Conservation (phyloP, 1,140 invertebrate genomes). For the Listronotus oregonensis region DNA sequence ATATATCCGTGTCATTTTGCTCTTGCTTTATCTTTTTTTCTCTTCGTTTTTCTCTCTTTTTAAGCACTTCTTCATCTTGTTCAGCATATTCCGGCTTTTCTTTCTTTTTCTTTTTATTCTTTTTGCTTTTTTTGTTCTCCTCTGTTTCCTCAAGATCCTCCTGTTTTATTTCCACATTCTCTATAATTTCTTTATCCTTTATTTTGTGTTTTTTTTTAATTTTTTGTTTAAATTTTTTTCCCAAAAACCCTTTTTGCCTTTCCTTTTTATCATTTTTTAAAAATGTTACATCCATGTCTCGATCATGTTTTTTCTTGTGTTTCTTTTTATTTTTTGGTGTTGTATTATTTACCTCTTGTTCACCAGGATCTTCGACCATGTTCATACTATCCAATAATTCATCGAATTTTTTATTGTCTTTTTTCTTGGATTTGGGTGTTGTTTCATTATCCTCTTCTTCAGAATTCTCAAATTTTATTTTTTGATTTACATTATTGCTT, state of each 20-base stretch:
- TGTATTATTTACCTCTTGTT: not conserved
- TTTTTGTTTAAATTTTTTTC: too few relatives aligned
- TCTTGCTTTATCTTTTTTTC: slow-evolving; percentile 5
- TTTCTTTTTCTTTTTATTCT: slow-evolving; percentile 7
- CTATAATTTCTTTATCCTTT: too few relatives aligned
- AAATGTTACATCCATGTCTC: not conserved
- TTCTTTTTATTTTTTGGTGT: not conserved
- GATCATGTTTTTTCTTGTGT: not conserved
- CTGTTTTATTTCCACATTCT: not conserved
- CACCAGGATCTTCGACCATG: not conserved
- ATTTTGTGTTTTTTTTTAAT: too few relatives aligned
- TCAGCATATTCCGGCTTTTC: not conserved
- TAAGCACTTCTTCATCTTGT: not conserved
- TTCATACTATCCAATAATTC: not conserved
- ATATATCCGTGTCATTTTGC: not conserved
- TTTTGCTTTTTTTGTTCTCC: slow-evolving; percentile 1
- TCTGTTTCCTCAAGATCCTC: not conserved
- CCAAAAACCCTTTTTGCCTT: too few relatives aligned
- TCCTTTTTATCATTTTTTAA: not conserved
- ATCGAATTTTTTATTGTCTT: not conserved
- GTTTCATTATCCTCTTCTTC: not conserved
- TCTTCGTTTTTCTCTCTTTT: slow-evolving; percentile 2
- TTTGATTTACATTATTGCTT: not conserved
- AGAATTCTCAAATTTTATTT: slow-evolving; percentile 2
- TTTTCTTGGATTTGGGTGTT: not conserved